phyloP scores from a whole-genome alignment of 2,797 vertebrate genomes.

The Heteromormyrus szaboi region DNA sequence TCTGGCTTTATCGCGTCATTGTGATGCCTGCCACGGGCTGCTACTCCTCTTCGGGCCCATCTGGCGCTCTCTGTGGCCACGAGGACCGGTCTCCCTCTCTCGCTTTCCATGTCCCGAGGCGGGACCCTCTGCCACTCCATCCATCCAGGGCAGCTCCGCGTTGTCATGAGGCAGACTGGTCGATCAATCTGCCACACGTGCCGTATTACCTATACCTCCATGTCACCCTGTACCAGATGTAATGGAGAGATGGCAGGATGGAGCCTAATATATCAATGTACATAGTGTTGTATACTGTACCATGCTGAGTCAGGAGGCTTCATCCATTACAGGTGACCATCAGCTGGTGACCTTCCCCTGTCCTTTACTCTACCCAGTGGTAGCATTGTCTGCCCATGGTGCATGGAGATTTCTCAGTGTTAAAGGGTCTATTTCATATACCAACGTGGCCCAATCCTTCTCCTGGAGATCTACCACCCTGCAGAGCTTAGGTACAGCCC shows the following conservation, averaged over 20 bases:
- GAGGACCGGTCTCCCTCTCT: background rate
- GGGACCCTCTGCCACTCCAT: background rate
- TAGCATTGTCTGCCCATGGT: background rate
- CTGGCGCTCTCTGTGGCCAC: background rate
- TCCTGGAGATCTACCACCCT: background rate
- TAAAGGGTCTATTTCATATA: background rate
- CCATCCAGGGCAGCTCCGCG: background rate
- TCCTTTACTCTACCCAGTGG: background rate
- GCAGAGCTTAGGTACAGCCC: background rate
- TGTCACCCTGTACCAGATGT: background rate
- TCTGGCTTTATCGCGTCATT: background rate
- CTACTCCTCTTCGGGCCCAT: background rate
- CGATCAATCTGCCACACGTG: background rate
- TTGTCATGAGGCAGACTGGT: background rate
- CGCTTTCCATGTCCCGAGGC: background rate
- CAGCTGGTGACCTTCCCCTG: background rate
- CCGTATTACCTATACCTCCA: background rate
- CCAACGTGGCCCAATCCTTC: background rate
- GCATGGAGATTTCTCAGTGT: background rate
- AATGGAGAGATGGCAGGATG: background rate
- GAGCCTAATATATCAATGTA: background rate
- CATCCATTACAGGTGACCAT: background rate
- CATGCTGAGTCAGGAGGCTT: background rate
- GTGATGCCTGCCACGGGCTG: background rate
- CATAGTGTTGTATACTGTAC: background rate